Conservation (phyloP, 2,888 invertebrate species). For the Synanthedon vespiformis region DNA sequence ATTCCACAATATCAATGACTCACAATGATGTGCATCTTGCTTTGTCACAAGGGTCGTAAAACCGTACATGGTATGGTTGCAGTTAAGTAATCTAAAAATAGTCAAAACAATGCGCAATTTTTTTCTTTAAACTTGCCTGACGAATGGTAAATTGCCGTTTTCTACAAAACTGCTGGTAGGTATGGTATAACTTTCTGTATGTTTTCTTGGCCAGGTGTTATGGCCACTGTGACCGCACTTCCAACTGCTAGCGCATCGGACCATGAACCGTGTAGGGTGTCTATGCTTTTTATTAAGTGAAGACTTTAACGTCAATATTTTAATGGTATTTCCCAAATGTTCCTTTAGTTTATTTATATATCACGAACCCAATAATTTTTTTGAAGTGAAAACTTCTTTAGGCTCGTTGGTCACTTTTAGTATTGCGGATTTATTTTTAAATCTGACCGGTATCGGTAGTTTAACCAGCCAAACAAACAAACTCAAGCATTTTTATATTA, state of each 20-base stretch:
- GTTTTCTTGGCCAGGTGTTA: constrained; percentile 5
- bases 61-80: neutral
- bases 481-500: too few relatives aligned
- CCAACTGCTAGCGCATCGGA: constrained; percentile 5
- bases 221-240: constrained; percentile 7
- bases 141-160: neutral
- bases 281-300: constrained; percentile 1
- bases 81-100: neutral
- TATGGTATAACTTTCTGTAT: neutral
- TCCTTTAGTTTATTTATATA: too few relatives aligned
- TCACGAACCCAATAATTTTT: too few relatives aligned
- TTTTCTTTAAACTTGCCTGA: neutral
- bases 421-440: too few relatives aligned
- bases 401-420: too few relatives aligned
- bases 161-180: neutral
- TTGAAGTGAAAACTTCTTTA: too few relatives aligned
- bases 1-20: too few relatives aligned
- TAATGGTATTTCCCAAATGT: too few relatives aligned
- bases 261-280: constrained; percentile 10
- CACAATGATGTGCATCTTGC: too few relatives aligned
- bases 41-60: too few relatives aligned
- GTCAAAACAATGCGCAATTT: constrained; percentile 4
- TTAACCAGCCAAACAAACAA: too few relatives aligned
- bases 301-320: neutral
- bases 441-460: too few relatives aligned